Evolutionary conservation across 2,888 invertebrate genomes (phyloP), one percentile per base, ranked within the genome.

Genomic region (Apamea monoglypha): DNA sequence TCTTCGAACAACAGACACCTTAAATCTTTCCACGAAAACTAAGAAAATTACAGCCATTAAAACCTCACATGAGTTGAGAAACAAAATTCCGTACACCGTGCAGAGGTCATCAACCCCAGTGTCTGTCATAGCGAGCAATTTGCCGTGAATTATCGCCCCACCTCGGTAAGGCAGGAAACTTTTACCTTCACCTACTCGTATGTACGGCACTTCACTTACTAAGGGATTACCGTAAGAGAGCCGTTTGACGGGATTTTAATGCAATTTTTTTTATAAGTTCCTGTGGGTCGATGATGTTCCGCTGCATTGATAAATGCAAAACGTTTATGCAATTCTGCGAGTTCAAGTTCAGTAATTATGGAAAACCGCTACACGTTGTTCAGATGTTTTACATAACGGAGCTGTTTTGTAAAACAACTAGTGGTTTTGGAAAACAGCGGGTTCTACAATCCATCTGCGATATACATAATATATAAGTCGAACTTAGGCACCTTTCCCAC

Each of bases 121-220:
- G 73, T 75, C 73, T 81, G 80, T 76, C 88, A 87, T 87, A 87
- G 78, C 74, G 83, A 87, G 88, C 91, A 88, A 91, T 91, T 92
- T 89, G 69, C 84, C 53, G 87, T 91, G 89, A 93, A 87, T 92
- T 92, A 92, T 92, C 80, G 90, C 88, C 70, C 66, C 68, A 53
- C 14, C 67, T 68, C 77, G 77, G 82, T 50, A 74, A 74, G 75
- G 77, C 80, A 78, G 79, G 83, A 82, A 86, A 78, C 81, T 81
- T 81, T 76, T 70, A 81, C 81, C 67, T 88, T 56, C 74, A 78
- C 74, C 67, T 78, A 18, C 40, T 47, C 14, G 44, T 75, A n/a
- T 4, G 21, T 36, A 66, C 47, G 44, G 32, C 32, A 74, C 47
- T 78, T 73, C 25, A n/a, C 16, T 64, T 59, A 6, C 25, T 83